Evolutionary conservation across 2,113 vertebrate genomes (phyloP), one percentile per base, ranked within the genome.

Genomic region (Cyphomyrus plagiostoma): DNA sequence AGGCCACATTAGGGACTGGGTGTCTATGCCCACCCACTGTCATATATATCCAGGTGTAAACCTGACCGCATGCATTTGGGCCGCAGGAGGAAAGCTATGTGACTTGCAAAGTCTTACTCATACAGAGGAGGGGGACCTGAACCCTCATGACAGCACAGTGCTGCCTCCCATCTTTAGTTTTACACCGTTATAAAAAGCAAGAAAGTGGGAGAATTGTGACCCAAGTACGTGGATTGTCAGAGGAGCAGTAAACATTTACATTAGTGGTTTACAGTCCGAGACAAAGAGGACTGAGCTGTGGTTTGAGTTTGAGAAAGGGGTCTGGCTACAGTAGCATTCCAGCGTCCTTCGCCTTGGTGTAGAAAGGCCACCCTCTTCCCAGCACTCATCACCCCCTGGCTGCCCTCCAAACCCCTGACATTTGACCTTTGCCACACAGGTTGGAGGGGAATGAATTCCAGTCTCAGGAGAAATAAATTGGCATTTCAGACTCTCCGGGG

Each of bases 281-380:
- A 5, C 74, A 7, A 19, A 39, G 30, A n/a, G 13, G 66, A 13
- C 30, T 39, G 70, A 39, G 70, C 35, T 77, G 30, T 77, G 26
- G 11, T 39, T 39, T 80, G 35, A 80, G 74, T 80, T 42, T 42
- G 82, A 85, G n/a, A 48, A 48, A 49, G 10, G 49, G 82, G 3
- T 3, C 49, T 8, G n/a, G 48, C 83, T 26, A 49, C 46, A n/a
- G 83, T 5, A 50, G 83, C 46, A 86, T 86, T 86, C 83, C 46
- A n/a, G 42, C 19, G 19, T n/a, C 45, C 21, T 23, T 85, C 8
- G 23, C 82, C 4, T 39, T 21, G 82, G 83, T 48, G 83, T 42
- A 86, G 83, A 86, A 86, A 86, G 83, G 83, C 83, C 46, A 50
- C 83, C 83, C 39, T 19, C 26, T 48, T 83, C 74, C 58, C 89